Percentiles rank a stretch among this genome's conserved stretches.
Conservation (phyloP, 2,113 vertebrate genomes). For the Oncorhynchus gorbuscha region DNA sequence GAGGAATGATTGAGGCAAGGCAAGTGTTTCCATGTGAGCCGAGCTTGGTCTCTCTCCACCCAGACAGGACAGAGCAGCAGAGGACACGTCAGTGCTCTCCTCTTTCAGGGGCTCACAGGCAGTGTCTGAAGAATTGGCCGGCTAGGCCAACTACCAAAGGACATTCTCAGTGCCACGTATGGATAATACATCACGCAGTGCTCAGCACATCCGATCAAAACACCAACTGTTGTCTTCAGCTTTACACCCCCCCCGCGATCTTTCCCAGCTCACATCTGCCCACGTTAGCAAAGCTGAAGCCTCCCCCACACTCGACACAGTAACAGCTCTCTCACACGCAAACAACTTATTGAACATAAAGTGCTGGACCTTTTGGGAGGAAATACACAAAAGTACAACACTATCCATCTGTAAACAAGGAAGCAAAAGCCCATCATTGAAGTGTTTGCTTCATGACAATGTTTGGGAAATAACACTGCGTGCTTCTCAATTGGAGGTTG, state of each 20-base stretch:
- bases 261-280: constrained; percentile 35
- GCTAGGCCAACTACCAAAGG: constrained; percentile 43
- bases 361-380: neutral
- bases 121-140: constrained; percentile 19
- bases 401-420: neutral
- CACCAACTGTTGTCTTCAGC: constrained; percentile 53
- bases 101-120: constrained; percentile 3
- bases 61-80: constrained; percentile 12
- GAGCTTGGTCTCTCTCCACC: constrained; percentile 7
- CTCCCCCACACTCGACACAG: constrained; percentile 17
- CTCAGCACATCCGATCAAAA: constrained; percentile 60
- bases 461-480: neutral
- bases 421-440: neutral
- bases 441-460: neutral
- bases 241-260: constrained; percentile 15
- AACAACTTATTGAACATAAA: neutral
- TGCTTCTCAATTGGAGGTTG: neutral
- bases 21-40: neutral
- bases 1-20: constrained; percentile 2
- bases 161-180: constrained; percentile 46
- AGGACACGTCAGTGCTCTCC: constrained; percentile 27
- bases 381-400: constrained; percentile 3
- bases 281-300: constrained; percentile 28
- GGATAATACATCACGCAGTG: constrained; percentile 54
- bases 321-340: constrained; percentile 6